Evolutionary conservation across 2,797 vertebrate species (phyloP).

Genomic region (Morelia viridis): DNA sequence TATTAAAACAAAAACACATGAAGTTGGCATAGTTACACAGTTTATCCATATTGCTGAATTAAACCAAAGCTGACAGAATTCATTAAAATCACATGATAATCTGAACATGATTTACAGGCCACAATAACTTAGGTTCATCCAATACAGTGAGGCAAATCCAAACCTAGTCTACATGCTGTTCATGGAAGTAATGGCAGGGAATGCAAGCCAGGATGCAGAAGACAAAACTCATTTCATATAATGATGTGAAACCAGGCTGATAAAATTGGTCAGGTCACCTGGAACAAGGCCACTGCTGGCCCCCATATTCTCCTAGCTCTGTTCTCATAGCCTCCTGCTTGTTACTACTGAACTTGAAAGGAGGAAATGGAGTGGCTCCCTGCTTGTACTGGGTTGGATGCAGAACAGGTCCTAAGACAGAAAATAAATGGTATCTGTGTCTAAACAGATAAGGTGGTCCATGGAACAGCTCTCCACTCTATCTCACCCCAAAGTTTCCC

Average conservation of each 20-base stretch:
- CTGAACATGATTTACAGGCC: neutral
- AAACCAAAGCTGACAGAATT: neutral
- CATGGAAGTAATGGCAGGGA: neutral
- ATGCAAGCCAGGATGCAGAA: neutral
- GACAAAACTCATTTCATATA: neutral
- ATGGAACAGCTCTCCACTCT: neutral
- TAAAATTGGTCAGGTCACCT: neutral
- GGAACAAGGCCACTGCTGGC: neutral
- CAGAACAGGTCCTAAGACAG: neutral
- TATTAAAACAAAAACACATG: neutral
- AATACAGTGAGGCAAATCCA: neutral
- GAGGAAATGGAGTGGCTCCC: neutral
- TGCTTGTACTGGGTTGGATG: neutral
- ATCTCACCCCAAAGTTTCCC: neutral
- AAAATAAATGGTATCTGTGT: neutral
- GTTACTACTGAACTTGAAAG: neutral
- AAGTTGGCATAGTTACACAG: neutral
- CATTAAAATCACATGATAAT: neutral
- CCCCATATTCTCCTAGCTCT: neutral
- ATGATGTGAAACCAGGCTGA: neutral
- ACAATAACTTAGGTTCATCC: neutral
- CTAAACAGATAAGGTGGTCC: neutral
- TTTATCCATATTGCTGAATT: neutral
- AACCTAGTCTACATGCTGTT: neutral
- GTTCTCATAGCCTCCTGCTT: neutral